Evolutionary conservation across 53 echinoderm and acorn worm genomes (phyloP).

Genomic region (Hippasteria phrygiana): DNA sequence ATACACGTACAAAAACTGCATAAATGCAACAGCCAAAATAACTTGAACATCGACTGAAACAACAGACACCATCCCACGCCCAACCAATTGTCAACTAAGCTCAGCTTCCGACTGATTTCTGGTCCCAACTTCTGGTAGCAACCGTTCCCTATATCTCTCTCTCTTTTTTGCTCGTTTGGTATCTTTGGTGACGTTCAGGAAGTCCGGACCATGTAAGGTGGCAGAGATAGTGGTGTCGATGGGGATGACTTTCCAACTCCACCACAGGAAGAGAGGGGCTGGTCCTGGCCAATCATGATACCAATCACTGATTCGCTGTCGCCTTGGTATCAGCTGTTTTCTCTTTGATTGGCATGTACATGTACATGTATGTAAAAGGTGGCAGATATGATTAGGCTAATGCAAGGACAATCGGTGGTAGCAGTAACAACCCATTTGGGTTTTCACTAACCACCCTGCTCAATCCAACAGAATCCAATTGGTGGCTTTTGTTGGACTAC

Average conservation of each 20-base stretch:
- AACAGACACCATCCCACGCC: slow-evolving; percentile 5
- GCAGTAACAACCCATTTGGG: no score
- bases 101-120: slow-evolving; percentile 10
- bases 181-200: slow-evolving; percentile 48
- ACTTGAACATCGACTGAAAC: not conserved
- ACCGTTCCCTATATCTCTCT: not conserved
- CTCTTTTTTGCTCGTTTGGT: not conserved
- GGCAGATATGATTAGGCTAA: no score
- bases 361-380: no score
- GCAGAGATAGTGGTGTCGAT: slow-evolving; percentile 5
- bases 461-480: no score
- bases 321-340: slow-evolving; percentile 11
- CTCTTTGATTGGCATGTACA: slow-evolving; percentile 13
- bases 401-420: no score
- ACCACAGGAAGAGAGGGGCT: slow-evolving; percentile 32
- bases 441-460: no score
- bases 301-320: not conserved
- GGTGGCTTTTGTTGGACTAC: no score
- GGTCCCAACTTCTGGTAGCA: slow-evolving; percentile 31
- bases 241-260: slow-evolving; percentile 8
- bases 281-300: not conserved
- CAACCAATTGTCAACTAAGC: no score
- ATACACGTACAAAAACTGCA: not conserved
- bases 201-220: slow-evolving; percentile 42
- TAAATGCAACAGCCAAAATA: not conserved